Evolutionary conservation across 2,113 vertebrate genomes (phyloP).

Genomic region (Protobothrops mucrosquamatus): DNA sequence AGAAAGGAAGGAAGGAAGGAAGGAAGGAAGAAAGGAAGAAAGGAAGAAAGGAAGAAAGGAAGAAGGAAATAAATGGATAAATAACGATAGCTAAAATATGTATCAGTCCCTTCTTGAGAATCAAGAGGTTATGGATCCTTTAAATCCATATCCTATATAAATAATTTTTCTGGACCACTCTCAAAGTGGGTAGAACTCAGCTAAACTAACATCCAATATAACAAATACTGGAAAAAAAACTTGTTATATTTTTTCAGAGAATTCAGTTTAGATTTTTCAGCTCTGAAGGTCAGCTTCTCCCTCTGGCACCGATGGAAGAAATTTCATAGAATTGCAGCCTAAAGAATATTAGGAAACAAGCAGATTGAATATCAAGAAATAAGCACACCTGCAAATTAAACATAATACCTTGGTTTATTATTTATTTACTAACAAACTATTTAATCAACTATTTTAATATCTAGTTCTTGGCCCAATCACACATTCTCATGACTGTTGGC

Average conservation of each 20-base stretch:
- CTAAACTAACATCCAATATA: neutral
- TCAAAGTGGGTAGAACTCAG: neutral
- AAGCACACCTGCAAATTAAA: constrained; percentile 21
- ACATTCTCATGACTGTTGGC: neutral
- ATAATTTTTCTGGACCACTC: neutral
- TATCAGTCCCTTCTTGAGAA: neutral
- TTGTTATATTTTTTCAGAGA: neutral
- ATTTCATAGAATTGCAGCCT: neutral
- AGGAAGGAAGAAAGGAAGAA: no score
- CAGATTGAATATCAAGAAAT: neutral
- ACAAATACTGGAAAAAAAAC: neutral
- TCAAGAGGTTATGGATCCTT: neutral
- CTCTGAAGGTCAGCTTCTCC: neutral
- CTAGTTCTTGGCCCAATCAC: constrained; percentile 12
- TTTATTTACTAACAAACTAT: constrained; percentile 38
- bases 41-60: no score
- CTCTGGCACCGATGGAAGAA: neutral
- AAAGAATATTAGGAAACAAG: neutral
- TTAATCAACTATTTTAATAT: constrained; percentile 25
- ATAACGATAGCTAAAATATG: neutral
- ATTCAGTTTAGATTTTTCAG: neutral
- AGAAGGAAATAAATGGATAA: neutral
- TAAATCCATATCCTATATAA: neutral
- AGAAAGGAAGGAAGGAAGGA: no score
- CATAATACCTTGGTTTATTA: neutral